Conservation (phyloP, 1,140 invertebrate species). For the Psilanteris sp. region DNA sequence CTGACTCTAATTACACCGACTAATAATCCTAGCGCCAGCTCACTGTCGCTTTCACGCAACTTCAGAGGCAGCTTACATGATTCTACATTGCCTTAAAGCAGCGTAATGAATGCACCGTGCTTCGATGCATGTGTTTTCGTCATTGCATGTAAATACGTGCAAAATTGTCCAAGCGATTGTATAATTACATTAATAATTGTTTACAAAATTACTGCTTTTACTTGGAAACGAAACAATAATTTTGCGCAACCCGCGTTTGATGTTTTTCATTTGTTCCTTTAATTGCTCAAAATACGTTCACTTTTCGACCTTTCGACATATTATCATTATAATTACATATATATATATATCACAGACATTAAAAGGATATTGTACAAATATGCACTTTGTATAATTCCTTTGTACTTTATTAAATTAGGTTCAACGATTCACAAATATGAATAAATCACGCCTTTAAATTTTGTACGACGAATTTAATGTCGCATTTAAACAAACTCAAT, state of each 20-base stretch:
- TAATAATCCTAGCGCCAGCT: constrained; percentile 50
- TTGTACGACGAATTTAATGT: no score
- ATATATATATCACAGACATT: constrained; percentile 10
- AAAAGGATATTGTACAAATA: constrained; percentile 17
- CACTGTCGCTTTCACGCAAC: constrained; percentile 59
- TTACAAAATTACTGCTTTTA: no score
- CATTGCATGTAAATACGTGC: constrained; percentile 17
- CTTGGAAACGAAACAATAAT: constrained; percentile 3
- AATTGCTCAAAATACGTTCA: neutral
- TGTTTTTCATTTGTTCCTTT: neutral
- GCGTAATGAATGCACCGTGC: constrained; percentile 12
- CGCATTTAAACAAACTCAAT: no score
- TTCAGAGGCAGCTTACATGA: constrained; percentile 23
- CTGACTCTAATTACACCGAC: constrained; percentile 51
- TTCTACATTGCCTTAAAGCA: constrained; percentile 6
- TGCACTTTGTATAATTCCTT: constrained; percentile 23
- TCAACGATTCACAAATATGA: no score
- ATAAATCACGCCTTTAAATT: no score
- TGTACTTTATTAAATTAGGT: no score
- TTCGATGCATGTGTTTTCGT: constrained; percentile 21
- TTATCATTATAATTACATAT: no score
- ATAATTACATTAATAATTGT: constrained; percentile 8
- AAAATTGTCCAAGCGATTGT: constrained; percentile 1
- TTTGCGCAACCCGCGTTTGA: constrained; percentile 1
- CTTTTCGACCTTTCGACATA: constrained; percentile 3